A percentile compares a stretch with the other conserved stretches of the same genome.
Conservation (phyloP, 2,888 invertebrate genomes). For the Hydriomena furcata region DNA sequence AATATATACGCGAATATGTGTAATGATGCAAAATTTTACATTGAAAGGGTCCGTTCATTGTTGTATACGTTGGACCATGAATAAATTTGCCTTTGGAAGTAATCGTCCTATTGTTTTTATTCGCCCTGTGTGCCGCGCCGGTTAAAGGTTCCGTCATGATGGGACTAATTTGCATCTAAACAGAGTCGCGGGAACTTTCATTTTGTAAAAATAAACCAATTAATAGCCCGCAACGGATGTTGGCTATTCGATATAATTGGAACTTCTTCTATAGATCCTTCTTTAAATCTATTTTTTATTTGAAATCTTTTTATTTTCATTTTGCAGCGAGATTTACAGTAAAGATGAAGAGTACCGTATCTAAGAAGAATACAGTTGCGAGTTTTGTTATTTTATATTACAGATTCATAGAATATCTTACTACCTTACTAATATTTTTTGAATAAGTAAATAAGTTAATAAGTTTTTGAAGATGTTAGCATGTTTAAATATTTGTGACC, state of each 20-base stretch:
- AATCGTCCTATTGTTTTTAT: conserved; percentile 45
- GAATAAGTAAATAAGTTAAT: no score
- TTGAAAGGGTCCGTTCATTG: conserved; percentile 81
- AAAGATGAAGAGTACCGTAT: no score
- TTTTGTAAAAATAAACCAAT: conserved; percentile 8
- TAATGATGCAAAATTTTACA: conserved; percentile 78
- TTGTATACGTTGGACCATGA: conserved; percentile 81
- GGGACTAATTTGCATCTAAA: conserved; percentile 33
- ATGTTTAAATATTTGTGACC: no score
- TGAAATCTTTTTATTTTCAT: no score
- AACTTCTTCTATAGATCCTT: no score
- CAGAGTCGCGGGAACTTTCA: conserved; percentile 11
- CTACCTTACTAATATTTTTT: no score
- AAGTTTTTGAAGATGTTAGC: no score
- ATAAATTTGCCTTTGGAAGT: conserved; percentile 80
- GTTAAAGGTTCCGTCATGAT: conserved; percentile 25
- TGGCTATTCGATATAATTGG: neutral
- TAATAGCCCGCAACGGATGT: conserved; percentile 2
- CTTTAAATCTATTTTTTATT: no score
- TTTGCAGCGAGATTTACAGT: no score
- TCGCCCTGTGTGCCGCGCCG: conserved; percentile 25
- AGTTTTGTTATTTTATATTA: no score
- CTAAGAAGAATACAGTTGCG: no score
- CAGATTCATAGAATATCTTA: no score
- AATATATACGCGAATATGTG: conserved; percentile 70